Base-by-base conservation (phyloP, 1,140 invertebrate genomes). In the Trichomalopsis sarcophagae region DNA sequence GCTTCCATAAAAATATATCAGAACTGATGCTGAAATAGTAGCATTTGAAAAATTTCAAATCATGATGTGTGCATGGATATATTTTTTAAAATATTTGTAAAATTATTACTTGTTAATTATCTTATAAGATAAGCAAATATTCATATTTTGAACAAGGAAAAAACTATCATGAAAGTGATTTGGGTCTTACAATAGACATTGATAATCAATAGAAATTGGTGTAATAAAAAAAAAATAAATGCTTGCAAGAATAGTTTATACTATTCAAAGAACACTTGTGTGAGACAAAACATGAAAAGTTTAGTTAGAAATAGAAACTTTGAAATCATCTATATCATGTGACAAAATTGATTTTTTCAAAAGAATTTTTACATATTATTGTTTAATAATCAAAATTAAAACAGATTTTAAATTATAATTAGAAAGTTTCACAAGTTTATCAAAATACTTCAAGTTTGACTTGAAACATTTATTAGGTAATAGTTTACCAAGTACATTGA, bases 401-500 rank as follows among this genome's bases (percentile, higher is more conserved):
- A 21, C 4, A 4, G 2, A 21, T 17, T 21, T 62, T 4, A 62
- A 21, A 62, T 62, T 62, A n/a, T 7, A 44, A 62, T 3, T 62
- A 62, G 21, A 62, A 7, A 21, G 2, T 62, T 62, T 17, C n/a
- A 6, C 17, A 62, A 17, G 21, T 21, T n/a, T 7, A 44, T 62
- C 5, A 62, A 55, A 62, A 62, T 62, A 62, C 3, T 21, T 62
- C 5, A 21, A 62, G 55, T 17, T 62, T 62, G 55, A 62, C 55
- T 62, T 62, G 55, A 62, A n/a, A 62, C 17, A 62, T 62, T 62
- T 62, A 62, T 62, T 62, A n/a, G 55, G 55, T 62, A 62, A 62
- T 62, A 62, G 55, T 62, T 62, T n/a, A 62, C 55, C 55, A n/a
- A 62, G 55, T 62, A 62, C 55, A 62, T 62, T 62, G 55, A 62